Base-by-base conservation (phyloP, 1,140 invertebrate genomes). In the Panulirus ornatus region DNA sequence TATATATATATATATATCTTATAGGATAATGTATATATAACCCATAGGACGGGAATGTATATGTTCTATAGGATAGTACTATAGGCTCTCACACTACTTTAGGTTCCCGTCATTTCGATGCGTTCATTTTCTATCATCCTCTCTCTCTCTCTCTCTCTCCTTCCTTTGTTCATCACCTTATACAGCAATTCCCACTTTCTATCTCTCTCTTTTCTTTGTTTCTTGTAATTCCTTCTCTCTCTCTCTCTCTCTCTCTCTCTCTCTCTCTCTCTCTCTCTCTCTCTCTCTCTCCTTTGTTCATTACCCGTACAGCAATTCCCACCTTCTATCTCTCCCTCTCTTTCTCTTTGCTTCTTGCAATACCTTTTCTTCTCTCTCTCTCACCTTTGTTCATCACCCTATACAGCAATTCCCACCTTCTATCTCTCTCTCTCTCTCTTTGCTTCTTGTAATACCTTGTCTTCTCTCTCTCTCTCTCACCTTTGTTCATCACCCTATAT, bases 161-260 rank as follows among this genome's bases (percentile, higher is more conserved):
- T 14, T 58, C 11, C 11, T n/a, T 58, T 58, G 11, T 58, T n/a
- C 11, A 9, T 14, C 11, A 58, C 51, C 51, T 58, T 58, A 58
- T 58, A 58, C n/a, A n/a, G 11, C 11, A 58, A 58, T n/a, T 58
- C n/a, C 11, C n/a, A 11, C 11, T 58, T 58, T 14, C 11, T 58
- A n/a, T 9, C 11, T 14, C 11, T n/a, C n/a, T n/a, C n/a, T n/a
- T n/a, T n/a, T n/a, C n/a, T n/a, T n/a, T n/a, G n/a, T n/a, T n/a
- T n/a, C n/a, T n/a, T n/a, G n/a, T n/a, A n/a, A n/a, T n/a, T n/a
- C 11, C 51, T n/a, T 58, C 51, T 58, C 51, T 58, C 51, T 58
- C 51, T 58, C 51, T 58, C 51, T 58, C 51, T 58, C 51, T 58
- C 51, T 58, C 51, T 58, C 51, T 58, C 51, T 58, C 51, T 58